Evolutionary conservation across 2,888 invertebrate genomes (phyloP), one percentile per base, ranked within the genome.

Genomic region (Galerucella calmariensis): DNA sequence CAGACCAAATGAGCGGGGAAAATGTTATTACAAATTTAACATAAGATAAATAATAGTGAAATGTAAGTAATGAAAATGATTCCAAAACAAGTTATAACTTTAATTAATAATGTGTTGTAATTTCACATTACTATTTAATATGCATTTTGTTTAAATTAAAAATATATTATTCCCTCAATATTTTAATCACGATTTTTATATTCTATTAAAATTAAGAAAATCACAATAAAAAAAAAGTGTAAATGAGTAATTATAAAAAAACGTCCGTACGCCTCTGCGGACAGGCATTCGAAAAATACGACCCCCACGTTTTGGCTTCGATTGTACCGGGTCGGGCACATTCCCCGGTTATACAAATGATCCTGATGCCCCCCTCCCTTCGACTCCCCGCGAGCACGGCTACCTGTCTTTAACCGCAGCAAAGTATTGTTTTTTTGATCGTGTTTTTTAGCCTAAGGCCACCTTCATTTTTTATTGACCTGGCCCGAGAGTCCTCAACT

Each of bases 321-420:
- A 86, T 83, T 87, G 86, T 87, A 87, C 87, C 85, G 85, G 87
- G 84, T 82, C 85, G 85, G 86, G 86, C 87, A 86, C 87, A 88
- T 87, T 87, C 88, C 87, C 87, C 87, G 83, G 85, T 86, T 87
- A 88, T 88, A 88, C 87, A 87, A 86, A 87, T 88, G 88, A 88
- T 87, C 87, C 87, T 85, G 81, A 84, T 85, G 82, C 83, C 85
- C 85, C 84, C 84, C 84, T 80, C 77, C 81, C 78, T 83, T 83
- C 83, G 81, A 80, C 80, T 77, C 81, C 78, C 82, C 81, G 81
- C 80, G 62, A 81, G 80, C 82, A 81, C 85, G 83, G 87, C 88
- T 88, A 87, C 88, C 88, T 86, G 87, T 88, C 87, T 88, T 81
- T 82, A 80, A 81, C 81, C 85, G 84, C 84, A 82, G 83, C 84